phyloP scores from a whole-genome alignment of 2,113 vertebrate genomes.

The Nibea coibor region DNA sequence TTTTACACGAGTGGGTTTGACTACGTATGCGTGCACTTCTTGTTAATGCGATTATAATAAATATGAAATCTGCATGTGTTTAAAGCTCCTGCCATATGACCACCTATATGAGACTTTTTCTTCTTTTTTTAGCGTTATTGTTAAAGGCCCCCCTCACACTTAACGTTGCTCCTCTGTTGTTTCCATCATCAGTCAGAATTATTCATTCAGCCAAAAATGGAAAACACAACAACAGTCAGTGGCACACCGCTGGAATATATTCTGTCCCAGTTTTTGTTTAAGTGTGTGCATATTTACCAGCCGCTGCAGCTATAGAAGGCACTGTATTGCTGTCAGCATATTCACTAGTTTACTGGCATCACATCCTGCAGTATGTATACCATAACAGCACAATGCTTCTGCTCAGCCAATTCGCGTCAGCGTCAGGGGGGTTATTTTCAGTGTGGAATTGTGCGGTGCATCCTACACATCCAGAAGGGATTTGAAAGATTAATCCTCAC shows the following conservation, averaged over 20 bases:
- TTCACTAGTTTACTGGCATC: slow-evolving; percentile 55
- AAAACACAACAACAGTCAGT: slow-evolving; percentile 42
- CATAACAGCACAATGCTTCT: slow-evolving; percentile 71
- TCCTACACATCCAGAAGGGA: slow-evolving; percentile 78
- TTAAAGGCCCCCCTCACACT: slow-evolving; percentile 32
- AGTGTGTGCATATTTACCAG: slow-evolving; percentile 50
- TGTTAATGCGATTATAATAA: slow-evolving; percentile 55
- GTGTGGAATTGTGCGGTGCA: slow-evolving; percentile 57
- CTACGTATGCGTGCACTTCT: slow-evolving; percentile 26
- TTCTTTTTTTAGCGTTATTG: slow-evolving; percentile 36
- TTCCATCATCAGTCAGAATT: slow-evolving; percentile 42
- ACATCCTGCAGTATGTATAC: slow-evolving; percentile 61
- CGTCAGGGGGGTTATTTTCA: slow-evolving; percentile 64
- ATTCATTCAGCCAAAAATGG: slow-evolving; percentile 52
- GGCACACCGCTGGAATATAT: slow-evolving; percentile 13
- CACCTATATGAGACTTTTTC: slow-evolving; percentile 41
- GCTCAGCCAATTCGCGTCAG: slow-evolving; percentile 73
- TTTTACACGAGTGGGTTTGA: slow-evolving; percentile 60
- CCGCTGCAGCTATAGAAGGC: slow-evolving; percentile 34
- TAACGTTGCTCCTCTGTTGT: slow-evolving; percentile 15
- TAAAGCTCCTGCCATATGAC: slow-evolving; percentile 28
- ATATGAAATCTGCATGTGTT: slow-evolving; percentile 57
- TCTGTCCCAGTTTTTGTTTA: slow-evolving; percentile 60
- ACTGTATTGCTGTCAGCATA: slow-evolving; percentile 60
- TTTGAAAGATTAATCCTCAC: slow-evolving; percentile 84